Base-by-base conservation (phyloP, 2,888 invertebrate genomes). In the Patella pellucida region DNA sequence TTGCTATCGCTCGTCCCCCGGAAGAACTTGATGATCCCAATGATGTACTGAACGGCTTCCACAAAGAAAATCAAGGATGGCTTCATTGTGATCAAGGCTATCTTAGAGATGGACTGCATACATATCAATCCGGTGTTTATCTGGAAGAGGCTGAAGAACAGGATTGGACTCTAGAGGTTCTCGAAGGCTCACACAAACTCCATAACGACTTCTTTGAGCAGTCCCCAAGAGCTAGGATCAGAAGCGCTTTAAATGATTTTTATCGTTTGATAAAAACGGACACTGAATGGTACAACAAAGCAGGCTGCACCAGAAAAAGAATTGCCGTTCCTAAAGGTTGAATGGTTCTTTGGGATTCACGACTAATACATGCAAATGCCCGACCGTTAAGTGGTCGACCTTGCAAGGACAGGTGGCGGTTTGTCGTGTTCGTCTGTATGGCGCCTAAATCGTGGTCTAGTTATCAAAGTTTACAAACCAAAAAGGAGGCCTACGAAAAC, bases 281-380 rank as follows among this genome's bases (percentile, higher is more conserved):
- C 23, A 68, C 83, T 3, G 77, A 83, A 19, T 84, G 85, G 80
- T 85, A 81, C 54, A 71, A 72, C 31, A 54, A 76, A 5, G 80
- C 79, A 56, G 85, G 84, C 3, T 86, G 87, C 74, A 52, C 23
- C 41, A 71, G 82, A 3, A 82, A 80, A 70, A 78, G 86, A 23
- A 81, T 89, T 14, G 79, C 87, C 0, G 85, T 85, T 12, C 86
- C 87, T 2, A 85, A 85, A 76, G 89, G 89, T 0, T 87, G 87
- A 5, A 83, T 89, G 79, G 82, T 88, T 7, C 75, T 89, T 14
- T 89, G 89, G 89, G 88, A 89, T 69, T 88, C 89, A 0, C 78
- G 89, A 68, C 81, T 84, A 7, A 81, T 88, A 9, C 89, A 89
- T 73, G 88, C 87, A 9, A 88, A 88, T 69, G 85, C 85, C n/a